phyloP scores from a whole-genome alignment of 2,113 vertebrate species.

The Meles meles region DNA sequence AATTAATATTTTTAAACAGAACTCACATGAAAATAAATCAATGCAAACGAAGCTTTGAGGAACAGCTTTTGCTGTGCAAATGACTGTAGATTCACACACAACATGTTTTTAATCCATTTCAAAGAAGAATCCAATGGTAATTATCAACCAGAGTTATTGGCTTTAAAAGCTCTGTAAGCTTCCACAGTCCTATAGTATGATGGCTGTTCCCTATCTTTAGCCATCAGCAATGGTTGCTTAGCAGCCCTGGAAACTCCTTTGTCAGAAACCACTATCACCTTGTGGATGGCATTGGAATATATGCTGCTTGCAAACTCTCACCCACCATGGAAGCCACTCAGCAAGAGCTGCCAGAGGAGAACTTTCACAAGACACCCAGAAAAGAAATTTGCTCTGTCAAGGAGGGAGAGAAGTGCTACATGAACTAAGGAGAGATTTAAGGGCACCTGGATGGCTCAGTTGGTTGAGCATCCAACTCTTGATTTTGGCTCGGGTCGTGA shows the following conservation, averaged over 20 bases:
- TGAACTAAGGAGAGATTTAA: background rate
- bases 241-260: slow-evolving; percentile 30
- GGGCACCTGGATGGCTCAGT: background rate
- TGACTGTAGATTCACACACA: background rate
- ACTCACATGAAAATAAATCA: background rate
- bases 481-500: background rate
- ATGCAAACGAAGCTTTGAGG: background rate
- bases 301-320: background rate
- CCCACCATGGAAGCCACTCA: background rate
- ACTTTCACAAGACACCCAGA: background rate
- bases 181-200: background rate
- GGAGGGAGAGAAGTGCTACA: background rate
- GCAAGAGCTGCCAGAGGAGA: background rate
- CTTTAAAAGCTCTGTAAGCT: slow-evolving; percentile 9
- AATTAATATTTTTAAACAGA: slow-evolving; percentile 34
- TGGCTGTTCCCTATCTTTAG: slow-evolving; percentile 29
- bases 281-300: background rate
- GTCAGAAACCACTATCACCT: slow-evolving; percentile 19
- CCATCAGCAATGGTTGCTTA: slow-evolving; percentile 42
- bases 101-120: slow-evolving; percentile 4
- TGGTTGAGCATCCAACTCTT: background rate
- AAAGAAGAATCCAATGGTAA: background rate
- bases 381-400: background rate
- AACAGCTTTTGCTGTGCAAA: background rate
- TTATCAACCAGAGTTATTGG: slow-evolving; percentile 1